Base-by-base conservation (phyloP, 2,888 invertebrate genomes). In the Oxyteleia sp. region DNA sequence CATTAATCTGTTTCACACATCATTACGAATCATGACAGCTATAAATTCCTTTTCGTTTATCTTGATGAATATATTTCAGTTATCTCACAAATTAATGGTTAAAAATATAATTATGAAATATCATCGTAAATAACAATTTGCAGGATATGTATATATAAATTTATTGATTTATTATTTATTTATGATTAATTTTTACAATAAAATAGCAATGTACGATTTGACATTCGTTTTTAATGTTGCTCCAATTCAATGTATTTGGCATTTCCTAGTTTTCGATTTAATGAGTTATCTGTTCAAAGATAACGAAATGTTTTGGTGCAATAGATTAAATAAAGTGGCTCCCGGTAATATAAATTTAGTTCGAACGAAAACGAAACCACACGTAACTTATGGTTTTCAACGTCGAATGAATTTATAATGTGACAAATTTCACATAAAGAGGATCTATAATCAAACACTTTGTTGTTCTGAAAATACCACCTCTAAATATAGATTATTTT, bases 1-100 rank as follows among this genome's bases (percentile, higher is more conserved):
- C 79, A 79, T 79, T 71, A 69, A 79, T 71, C 69, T 79, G 57
- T 64, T 71, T 71, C 71, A 71, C 71, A 79, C 71, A 71, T 71
- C 71, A 71, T 71, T 64, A 64, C 71, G 16, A 53, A 51, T 78
- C 68, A 69, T 61, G 68, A 78, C 61, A 45, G 68, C 68, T 53
- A 78, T 78, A 78, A 69, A 69, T 78, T 69, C 45, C 43, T 53
- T n/a, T 61, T 76, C 76, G 38, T 69, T 69, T 59, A 59, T 71
- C 71, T 55, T 64, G 71, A 71, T 79, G 59, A 79, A 79, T 79
- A 78, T 59, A 79, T 71, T 79, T 47, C n/a, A 51, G 68, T 69
- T 64, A 32, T 64, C 16, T 29, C 51, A 38, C 71, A 78, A 63
- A 69, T 76, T 76, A 76, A 53, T 59, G 32, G 66, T 32, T 68